Percentiles rank a stretch among this genome's conserved stretches.
These are phyloP conservation scores for Penaeus vannamei DNA, from an alignment of 1,140 invertebrate species.

Conservation along the genomic window DNA sequence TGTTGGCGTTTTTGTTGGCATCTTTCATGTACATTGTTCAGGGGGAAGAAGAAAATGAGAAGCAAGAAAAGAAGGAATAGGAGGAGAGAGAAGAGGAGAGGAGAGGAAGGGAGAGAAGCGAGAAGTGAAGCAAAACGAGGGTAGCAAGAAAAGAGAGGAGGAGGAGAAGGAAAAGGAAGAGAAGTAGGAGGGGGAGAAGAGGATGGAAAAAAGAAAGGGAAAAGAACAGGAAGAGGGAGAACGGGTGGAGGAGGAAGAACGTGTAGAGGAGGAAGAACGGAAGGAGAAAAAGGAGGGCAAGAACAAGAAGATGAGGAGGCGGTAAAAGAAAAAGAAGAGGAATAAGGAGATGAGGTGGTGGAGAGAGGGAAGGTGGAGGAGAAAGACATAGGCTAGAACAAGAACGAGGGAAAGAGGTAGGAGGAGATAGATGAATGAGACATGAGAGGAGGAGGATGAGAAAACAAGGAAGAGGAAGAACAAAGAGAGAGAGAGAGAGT, in stretches of 20 bases:
- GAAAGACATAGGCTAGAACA: not conserved
- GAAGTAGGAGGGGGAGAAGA: not conserved
- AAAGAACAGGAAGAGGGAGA: too few relatives aligned
- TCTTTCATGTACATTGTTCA: not conserved
- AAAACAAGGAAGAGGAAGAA: not conserved
- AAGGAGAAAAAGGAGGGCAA: not conserved
- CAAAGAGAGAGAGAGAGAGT: not conserved
- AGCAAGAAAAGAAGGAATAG: not conserved
- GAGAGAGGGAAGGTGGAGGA: not conserved
- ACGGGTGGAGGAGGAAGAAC: not conserved
- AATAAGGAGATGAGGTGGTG: not conserved
- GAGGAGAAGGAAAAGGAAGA: not conserved
- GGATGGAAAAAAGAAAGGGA: not conserved
- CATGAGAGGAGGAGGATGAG: constrained; percentile 2
- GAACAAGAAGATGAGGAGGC: not conserved
- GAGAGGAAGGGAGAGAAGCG: too few relatives aligned
- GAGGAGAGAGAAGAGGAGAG: not conserved
- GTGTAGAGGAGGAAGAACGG: not conserved
- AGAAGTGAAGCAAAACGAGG: not conserved
- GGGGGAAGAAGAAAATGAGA: not conserved
- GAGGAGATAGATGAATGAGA: not conserved
- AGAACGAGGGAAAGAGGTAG: not conserved
- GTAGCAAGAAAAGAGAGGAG: not conserved
- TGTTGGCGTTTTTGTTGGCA: too few relatives aligned
- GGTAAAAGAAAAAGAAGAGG: not conserved